phyloP scores from a whole-genome alignment of 2,888 invertebrate species.

The Mystacides longicornis region DNA sequence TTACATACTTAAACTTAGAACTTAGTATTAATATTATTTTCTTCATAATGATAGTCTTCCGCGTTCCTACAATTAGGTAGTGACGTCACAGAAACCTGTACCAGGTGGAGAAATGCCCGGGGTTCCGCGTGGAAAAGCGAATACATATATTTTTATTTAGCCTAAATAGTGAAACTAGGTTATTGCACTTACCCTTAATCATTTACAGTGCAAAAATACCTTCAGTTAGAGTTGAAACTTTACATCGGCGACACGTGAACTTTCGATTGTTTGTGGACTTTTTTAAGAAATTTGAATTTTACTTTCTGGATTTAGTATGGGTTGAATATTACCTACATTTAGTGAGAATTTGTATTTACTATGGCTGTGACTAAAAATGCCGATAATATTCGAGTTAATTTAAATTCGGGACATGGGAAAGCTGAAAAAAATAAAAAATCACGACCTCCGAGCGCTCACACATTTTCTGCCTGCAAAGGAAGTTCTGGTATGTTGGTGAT shows the following conservation, averaged over 20 bases:
- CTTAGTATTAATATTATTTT: not conserved
- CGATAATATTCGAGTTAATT: conserved; percentile 17
- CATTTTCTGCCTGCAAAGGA: conserved; percentile 12
- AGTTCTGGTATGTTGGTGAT: not conserved
- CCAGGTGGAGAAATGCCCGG: conserved; percentile 44
- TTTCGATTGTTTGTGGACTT: not conserved
- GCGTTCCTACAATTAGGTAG: conserved; percentile 18
- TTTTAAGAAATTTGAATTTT: conserved; percentile 7
- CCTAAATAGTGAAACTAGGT: conserved; percentile 49
- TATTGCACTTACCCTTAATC: conserved; percentile 40
- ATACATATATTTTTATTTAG: conserved; percentile 38
- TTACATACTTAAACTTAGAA: not conserved
- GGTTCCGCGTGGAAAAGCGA: conserved; percentile 37
- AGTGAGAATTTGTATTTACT: not conserved
- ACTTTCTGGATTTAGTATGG: conserved; percentile 10
- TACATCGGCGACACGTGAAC: conserved; percentile 14
- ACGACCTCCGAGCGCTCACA: conserved; percentile 21
- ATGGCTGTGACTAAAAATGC: conserved; percentile 17
- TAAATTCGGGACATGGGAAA: conserved; percentile 7
- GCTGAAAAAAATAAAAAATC: conserved; percentile 12
- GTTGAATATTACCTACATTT: conserved; percentile 7
- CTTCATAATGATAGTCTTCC: not conserved
- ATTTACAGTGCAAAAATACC: conserved; percentile 21
- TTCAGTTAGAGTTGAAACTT: conserved; percentile 18
- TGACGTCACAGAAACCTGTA: conserved; percentile 44